Conservation (phyloP, 2,797 vertebrate species). For the Fratercula arctica region DNA sequence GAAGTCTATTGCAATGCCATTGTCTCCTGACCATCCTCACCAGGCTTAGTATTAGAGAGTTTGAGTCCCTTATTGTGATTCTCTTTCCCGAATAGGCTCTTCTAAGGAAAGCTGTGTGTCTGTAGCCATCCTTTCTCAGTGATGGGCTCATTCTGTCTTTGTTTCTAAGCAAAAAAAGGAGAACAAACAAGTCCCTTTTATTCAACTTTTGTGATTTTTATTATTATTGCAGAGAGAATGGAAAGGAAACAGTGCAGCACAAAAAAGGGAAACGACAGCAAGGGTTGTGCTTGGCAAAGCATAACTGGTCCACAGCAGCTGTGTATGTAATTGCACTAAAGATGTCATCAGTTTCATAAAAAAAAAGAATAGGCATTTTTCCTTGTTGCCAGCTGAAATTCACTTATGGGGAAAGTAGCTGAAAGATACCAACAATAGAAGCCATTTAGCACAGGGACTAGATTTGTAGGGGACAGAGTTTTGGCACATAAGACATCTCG, state of each 20-base stretch:
- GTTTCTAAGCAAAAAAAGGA: neutral
- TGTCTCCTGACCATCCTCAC: neutral
- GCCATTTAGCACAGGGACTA: neutral
- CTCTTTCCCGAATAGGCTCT: neutral
- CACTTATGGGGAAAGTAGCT: conserved; percentile 1
- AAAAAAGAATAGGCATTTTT: conserved; percentile 5
- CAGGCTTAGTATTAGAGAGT: neutral
- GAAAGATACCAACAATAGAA: conserved; percentile 1
- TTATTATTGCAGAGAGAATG: neutral
- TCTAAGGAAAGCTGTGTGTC: neutral
- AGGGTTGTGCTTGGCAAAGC: conserved; percentile 14
- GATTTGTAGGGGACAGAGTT: neutral
- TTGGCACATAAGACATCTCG: neutral
- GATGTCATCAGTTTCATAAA: conserved; percentile 3
- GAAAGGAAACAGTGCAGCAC: neutral
- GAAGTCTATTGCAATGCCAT: neutral
- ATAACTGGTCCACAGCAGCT: conserved; percentile 7
- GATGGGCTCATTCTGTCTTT: neutral
- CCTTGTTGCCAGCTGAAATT: conserved; percentile 38
- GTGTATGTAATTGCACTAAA: conserved; percentile 30
- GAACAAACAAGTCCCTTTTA: neutral
- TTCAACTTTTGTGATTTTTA: neutral
- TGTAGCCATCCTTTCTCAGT: neutral
- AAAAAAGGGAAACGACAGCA: conserved; percentile 4
- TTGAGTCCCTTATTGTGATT: neutral